Evolutionary conservation across 30 jellyfish, hydroid and myxozoan species (phyloP), one percentile per base, ranked within the genome.

Genomic region (Turritopsis dohrnii): DNA sequence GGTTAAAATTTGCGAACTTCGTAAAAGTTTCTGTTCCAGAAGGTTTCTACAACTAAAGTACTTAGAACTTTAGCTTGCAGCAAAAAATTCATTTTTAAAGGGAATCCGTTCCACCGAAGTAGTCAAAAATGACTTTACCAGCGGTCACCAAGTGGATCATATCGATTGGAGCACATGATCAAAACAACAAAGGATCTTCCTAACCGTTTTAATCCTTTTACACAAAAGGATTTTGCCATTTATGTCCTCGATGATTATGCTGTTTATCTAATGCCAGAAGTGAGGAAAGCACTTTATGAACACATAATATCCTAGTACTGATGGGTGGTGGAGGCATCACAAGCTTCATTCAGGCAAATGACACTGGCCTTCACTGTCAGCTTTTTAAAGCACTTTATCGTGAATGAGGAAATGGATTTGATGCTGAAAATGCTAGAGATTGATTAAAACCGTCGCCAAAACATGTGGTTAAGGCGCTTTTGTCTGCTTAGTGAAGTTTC

Each of bases 391-490:
- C 52, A 60, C 73, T 79, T 26, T 81, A 72, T 29, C 0, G 81
- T 31, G 80, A 83, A 80, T 21, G n/a, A n/a, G n/a, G n/a, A n/a
- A n/a, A n/a, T n/a, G n/a, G n/a, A n/a, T n/a, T n/a, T n/a, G n/a
- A n/a, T 83, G 87, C 53, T 83, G 89, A 83, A 83, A 83, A 83
- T 83, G 89, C 1, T 83, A n/a, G 89, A 83, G 52, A n/a, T n/a
- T n/a, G n/a, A n/a, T n/a, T n/a, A n/a, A n/a, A n/a, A n/a, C n/a
- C n/a, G n/a, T n/a, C n/a, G n/a, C n/a, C n/a, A 30, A 83, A 71
- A 83, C 89, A 80, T 83, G 21, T 0, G 1, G 87, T 83, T 83
- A 69, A 0, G 72, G 18, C 72, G 89, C 89, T 72, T 83, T 71
- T 83, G 27, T 52, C 88, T 81, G 88, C 88, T 20, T 81, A 85